Percentiles rank a stretch among this genome's conserved stretches.
These are phyloP conservation scores for Premnoplex brunnescens DNA, from an alignment of 2,797 vertebrate species.

Conservation along the genomic window DNA sequence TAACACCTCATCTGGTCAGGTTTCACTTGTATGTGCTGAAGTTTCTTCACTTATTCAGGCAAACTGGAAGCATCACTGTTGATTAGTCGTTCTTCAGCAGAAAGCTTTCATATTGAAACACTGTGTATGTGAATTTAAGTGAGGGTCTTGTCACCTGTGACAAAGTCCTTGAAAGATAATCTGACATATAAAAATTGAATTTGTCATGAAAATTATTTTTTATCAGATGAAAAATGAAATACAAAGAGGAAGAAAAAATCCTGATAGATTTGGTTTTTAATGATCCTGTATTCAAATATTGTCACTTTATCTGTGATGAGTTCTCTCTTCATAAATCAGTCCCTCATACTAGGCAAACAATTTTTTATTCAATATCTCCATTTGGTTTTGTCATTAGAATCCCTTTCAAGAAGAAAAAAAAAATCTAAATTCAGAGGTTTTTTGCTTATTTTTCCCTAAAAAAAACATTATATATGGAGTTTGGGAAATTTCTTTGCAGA, in stretches of 20 bases:
- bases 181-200: background rate
- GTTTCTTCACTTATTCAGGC: slow-evolving; percentile 19
- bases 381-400: background rate
- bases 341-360: background rate
- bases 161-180: background rate
- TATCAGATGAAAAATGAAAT: background rate
- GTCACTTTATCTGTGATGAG: background rate
- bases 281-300: background rate
- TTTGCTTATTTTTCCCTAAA: background rate
- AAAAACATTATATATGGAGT: background rate
- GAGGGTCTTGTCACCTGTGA: background rate
- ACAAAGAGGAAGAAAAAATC: background rate
- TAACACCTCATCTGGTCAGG: slow-evolving; percentile 19
- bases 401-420: background rate
- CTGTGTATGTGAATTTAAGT: slow-evolving; percentile 2
- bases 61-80: slow-evolving; percentile 25
- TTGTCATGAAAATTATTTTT: background rate
- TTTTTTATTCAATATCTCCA: background rate
- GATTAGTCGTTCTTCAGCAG: slow-evolving; percentile 23
- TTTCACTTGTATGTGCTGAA: slow-evolving; percentile 32
- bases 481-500: background rate
- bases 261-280: background rate
- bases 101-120: background rate
- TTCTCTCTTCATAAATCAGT: background rate
- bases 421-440: background rate